These are phyloP conservation scores for Brachynemurus nebulosus DNA, from an alignment of 2,888 invertebrate species.

Conservation along the genomic window DNA sequence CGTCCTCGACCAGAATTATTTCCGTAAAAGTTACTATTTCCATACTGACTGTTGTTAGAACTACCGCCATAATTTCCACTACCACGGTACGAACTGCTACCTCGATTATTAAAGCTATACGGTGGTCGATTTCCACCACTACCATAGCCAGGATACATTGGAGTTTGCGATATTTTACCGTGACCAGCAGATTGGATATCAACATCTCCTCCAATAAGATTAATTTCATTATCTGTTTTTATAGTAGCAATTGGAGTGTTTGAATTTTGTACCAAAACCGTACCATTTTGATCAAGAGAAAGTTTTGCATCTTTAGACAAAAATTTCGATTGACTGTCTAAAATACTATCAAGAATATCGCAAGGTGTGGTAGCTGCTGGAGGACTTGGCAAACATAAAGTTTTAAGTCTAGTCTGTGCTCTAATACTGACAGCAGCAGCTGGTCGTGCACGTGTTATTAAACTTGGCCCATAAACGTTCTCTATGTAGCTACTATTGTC, in stretches of 20 bases:
- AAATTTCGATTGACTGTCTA: conserved; percentile 55
- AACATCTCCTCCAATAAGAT: conserved; percentile 9
- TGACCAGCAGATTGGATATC: conserved; percentile 10
- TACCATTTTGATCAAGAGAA: conserved; percentile 46
- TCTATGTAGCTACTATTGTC: conserved; percentile 28
- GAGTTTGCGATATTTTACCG: conserved; percentile 33
- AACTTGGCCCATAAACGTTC: conserved; percentile 26
- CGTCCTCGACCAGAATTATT: conserved; percentile 4
- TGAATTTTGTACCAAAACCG: conserved; percentile 37
- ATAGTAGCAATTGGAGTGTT: conserved; percentile 13
- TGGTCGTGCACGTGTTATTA: conserved; percentile 33
- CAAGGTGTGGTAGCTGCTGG: conserved; percentile 32
- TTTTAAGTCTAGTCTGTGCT: conserved; percentile 31
- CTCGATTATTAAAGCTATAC: conserved; percentile 20
- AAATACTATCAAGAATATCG: conserved; percentile 54
- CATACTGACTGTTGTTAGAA: conserved; percentile 12
- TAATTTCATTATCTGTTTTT: conserved; percentile 11
- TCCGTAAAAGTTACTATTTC: conserved; percentile 6
- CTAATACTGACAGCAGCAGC: conserved; percentile 27
- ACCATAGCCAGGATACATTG: conserved; percentile 48
- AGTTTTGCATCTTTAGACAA: conserved; percentile 48
- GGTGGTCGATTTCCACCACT: conserved; percentile 28
- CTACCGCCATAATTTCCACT: conserved; percentile 17
- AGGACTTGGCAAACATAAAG: conserved; percentile 32
- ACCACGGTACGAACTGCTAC: conserved; percentile 21